Conservation (phyloP, 2,797 vertebrate genomes). For the Intellagama lesueurii region DNA sequence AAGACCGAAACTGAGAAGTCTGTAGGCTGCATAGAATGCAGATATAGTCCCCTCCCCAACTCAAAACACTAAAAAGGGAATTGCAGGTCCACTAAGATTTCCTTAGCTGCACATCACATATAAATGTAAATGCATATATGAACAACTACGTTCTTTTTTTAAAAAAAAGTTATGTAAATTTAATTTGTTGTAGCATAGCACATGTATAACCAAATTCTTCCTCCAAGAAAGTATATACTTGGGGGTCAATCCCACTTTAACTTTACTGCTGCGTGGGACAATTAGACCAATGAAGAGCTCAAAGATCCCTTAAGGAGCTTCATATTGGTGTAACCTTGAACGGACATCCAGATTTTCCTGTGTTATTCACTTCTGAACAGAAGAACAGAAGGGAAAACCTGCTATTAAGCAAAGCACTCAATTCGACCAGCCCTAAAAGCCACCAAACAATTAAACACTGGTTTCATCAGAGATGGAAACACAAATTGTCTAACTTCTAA, state of each 20-base stretch:
- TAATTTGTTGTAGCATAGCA: neutral
- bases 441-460: conserved; percentile 29
- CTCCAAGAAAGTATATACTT: neutral
- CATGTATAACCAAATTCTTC: neutral
- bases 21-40: neutral
- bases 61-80: neutral
- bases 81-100: neutral
- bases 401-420: conserved; percentile 16
- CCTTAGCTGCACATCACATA: neutral
- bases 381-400: conserved; percentile 24
- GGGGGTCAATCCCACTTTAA: neutral
- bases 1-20: neutral
- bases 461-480: conserved; percentile 45
- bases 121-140: neutral
- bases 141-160: neutral
- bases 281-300: neutral
- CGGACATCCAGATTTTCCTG: conserved; percentile 23
- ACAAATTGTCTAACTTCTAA: conserved; percentile 57
- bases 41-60: no score
- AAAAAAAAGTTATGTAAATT: neutral
- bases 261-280: neutral
- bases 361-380: neutral
- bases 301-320: neutral
- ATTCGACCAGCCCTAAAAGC: conserved; percentile 33
- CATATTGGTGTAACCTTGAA: neutral